Conservation (phyloP, 1,140 invertebrate species). For the Sarcophaga bullata region DNA sequence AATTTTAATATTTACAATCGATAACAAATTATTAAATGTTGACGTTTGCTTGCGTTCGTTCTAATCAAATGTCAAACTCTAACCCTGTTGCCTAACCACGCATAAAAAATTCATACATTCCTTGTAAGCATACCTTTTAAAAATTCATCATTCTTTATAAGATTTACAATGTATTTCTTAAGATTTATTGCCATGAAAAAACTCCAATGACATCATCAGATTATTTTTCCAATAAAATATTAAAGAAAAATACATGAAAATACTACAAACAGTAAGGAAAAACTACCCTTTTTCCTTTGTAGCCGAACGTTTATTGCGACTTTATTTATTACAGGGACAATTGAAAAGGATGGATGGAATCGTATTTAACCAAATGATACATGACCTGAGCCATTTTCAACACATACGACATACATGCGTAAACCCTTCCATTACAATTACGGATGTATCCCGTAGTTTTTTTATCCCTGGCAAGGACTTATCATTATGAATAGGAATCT, state of each 20-base stretch:
- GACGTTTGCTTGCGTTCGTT: no score
- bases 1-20: no score
- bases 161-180: constrained; percentile 14
- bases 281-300: neutral
- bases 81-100: no score
- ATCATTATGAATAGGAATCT: no score
- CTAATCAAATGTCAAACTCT: no score
- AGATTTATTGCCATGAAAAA: constrained; percentile 18
- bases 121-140: neutral
- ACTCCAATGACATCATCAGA: constrained; percentile 5
- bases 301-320: neutral
- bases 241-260: neutral
- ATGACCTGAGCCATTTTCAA: neutral
- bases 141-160: neutral
- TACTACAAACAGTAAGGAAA: neutral
- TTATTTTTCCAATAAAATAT: neutral
- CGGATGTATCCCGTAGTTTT: neutral
- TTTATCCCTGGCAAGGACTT: no score
- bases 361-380: constrained; percentile 7
- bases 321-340: neutral
- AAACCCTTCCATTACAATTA: neutral
- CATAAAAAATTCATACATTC: no score
- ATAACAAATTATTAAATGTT: no score
- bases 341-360: neutral
- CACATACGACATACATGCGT: neutral